phyloP scores from a whole-genome alignment of 2,797 vertebrate species.

The Phyllotis vaccarum region DNA sequence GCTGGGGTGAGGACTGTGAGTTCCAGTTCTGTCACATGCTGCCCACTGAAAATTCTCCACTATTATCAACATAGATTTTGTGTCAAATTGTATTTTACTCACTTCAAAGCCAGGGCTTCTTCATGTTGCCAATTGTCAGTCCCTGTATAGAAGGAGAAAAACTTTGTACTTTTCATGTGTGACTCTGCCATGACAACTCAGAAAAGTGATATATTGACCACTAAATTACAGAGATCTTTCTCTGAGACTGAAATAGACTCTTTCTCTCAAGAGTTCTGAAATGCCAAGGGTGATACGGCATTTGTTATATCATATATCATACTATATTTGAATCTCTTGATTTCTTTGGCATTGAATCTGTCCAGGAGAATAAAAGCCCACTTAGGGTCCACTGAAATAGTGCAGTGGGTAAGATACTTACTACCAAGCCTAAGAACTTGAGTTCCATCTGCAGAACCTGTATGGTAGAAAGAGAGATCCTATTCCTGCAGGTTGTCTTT shows the following conservation, averaged over 20 bases:
- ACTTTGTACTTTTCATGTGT: not conserved
- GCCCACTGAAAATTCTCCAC: not conserved
- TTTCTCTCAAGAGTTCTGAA: not conserved
- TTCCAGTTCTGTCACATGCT: not conserved
- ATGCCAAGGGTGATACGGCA: not conserved
- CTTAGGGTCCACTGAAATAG: not conserved
- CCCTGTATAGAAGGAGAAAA: not conserved
- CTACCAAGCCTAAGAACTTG: not conserved
- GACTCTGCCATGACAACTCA: not conserved
- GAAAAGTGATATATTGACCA: not conserved
- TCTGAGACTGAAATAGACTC: not conserved
- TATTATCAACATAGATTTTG: not conserved
- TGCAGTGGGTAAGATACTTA: not conserved
- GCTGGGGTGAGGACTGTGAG: not conserved
- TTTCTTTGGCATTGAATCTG: not conserved
- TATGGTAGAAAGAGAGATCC: not conserved
- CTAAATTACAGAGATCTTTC: not conserved
- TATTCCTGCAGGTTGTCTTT: not conserved
- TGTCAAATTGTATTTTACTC: conserved; percentile 2
- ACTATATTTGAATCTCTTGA: not conserved
- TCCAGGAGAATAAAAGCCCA: not conserved
- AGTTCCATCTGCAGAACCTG: not conserved
- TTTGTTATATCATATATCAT: not conserved
- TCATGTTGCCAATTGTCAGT: not conserved
- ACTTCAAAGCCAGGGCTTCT: not conserved